Evolutionary conservation across 2,113 vertebrate genomes (phyloP), one percentile per base, ranked within the genome.

Genomic region (Xiphophorus hellerii): DNA sequence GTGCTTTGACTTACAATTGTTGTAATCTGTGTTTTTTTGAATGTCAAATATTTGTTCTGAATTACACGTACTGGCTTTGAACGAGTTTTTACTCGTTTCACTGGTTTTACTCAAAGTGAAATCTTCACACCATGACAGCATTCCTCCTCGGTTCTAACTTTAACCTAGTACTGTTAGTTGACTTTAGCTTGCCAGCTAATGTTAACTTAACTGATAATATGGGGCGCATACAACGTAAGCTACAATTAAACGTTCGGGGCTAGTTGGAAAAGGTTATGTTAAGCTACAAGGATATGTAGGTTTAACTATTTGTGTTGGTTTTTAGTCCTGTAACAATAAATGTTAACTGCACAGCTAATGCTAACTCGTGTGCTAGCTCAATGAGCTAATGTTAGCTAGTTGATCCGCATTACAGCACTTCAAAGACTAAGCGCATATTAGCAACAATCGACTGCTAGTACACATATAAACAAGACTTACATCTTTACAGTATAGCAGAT

Each of bases 331-430:
- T 61, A 42, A 48, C 44, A 17, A 27, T 3, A 29, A 60, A 44
- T 48, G 30, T 20, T 37, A 66, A 22, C 71, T 61, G 68, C 66
- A 51, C 44, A 17, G 29, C 69, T 66, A 29, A 54, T 25, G 91
- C 87, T 88, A 89, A 87, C 86, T 76, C 86, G 79, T 83, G 86
- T 78, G 80, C 78, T 86, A 88, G 82, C 73, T 67, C 27, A 8
- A 35, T 72, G 42, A 69, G 88, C 83, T 80, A 61, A 54, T 29
- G 28, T 33, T 81, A 88, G 83, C 78, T 69, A 25, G 39, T 20
- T 33, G 71, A 44, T 51, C 48, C 71, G 61, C 71, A 77, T 64
- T 54, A 62, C 14, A 39, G 10, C 35, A 66, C 25, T 51, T 13
- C 30, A 30, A 44, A 29, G n/a, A 69, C 66, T 39, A 30, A 6